Conservation (phyloP, 2,888 invertebrate genomes). For the Xanthia togata region DNA sequence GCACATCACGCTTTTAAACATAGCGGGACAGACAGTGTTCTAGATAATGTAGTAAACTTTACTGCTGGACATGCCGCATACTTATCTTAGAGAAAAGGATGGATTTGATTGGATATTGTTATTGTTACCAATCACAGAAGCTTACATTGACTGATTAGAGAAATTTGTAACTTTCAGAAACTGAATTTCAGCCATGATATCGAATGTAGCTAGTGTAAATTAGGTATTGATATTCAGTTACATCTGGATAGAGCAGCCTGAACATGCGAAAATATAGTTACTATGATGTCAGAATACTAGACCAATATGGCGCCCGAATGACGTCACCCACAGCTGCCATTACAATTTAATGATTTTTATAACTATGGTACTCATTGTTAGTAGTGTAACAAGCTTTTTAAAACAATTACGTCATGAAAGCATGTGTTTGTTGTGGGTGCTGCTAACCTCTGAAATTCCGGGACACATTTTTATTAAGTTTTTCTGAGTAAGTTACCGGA, state of each 20-base stretch:
- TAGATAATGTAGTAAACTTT: neutral
- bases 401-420: slow-evolving; percentile 37
- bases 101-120: neutral
- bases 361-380: slow-evolving; percentile 30
- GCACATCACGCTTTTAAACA: slow-evolving; percentile 14
- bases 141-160: too few species aligned
- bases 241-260: slow-evolving; percentile 19
- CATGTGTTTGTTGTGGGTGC: slow-evolving; percentile 17
- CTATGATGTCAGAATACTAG: neutral
- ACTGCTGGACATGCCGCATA: neutral
- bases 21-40: neutral
- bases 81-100: too few species aligned
- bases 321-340: slow-evolving; percentile 56
- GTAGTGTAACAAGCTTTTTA: slow-evolving; percentile 6
- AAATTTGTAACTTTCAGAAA: too few species aligned
- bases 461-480: neutral
- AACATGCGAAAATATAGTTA: slow-evolving; percentile 2
- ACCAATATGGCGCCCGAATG: slow-evolving; percentile 58
- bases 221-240: neutral
- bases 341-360: slow-evolving; percentile 55
- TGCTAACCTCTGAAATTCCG: slow-evolving; percentile 13
- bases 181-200: too few species aligned
- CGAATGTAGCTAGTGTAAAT: too few species aligned
- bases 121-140: too few species aligned
- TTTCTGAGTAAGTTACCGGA: neutral